Conservation (phyloP, 2,113 vertebrate genomes). For the Muntiacus reevesi region DNA sequence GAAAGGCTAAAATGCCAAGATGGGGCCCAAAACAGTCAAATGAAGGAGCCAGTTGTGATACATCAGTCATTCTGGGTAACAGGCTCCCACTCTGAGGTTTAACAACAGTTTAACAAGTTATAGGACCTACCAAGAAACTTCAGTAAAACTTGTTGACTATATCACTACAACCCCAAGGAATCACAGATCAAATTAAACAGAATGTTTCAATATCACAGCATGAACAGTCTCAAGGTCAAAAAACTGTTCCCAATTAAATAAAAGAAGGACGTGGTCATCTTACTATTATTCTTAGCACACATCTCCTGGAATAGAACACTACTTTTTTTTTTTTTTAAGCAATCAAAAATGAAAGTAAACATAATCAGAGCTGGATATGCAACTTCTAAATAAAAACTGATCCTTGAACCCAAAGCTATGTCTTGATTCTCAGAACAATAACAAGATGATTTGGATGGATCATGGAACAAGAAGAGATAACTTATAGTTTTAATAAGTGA, state of each 20-base stretch:
- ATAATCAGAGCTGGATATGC: neutral
- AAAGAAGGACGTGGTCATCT: neutral
- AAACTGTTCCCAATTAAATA: neutral
- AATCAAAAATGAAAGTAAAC: constrained; percentile 9
- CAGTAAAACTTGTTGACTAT: neutral
- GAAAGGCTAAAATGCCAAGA: neutral
- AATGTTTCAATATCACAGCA: neutral
- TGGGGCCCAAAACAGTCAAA: neutral
- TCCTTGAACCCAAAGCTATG: neutral
- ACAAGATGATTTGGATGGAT: neutral
- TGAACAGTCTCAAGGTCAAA: neutral
- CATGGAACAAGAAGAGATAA: neutral
- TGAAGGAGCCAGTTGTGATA: neutral
- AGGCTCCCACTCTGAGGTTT: neutral
- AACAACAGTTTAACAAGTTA: neutral
- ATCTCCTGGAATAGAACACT: neutral
- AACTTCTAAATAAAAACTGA: constrained; percentile 5
- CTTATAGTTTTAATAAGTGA: neutral
- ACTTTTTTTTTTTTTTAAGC: neutral
- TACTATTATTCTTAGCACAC: neutral
- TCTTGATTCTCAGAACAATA: neutral
- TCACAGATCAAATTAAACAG: neutral
- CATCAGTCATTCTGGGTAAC: neutral
- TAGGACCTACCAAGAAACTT: neutral
- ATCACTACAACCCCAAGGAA: neutral